A percentile compares a stretch with the other conserved stretches of the same genome.
Conservation (phyloP, 2,797 vertebrate species). For the Garrulus glandarius region DNA sequence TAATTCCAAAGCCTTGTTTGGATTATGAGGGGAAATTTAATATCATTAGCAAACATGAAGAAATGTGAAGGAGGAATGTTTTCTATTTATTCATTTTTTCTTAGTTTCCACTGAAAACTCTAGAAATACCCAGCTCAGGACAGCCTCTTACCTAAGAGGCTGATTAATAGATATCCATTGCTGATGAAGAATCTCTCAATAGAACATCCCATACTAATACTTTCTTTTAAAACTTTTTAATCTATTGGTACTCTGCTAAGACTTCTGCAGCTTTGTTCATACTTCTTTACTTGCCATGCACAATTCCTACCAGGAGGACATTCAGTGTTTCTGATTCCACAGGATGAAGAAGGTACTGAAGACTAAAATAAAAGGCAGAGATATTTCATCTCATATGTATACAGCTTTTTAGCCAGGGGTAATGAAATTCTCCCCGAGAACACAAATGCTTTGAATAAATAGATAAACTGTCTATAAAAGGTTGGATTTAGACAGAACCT, state of each 20-base stretch:
- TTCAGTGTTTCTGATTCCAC: neutral
- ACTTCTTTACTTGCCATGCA: neutral
- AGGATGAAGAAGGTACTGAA: neutral
- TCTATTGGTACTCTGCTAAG: neutral
- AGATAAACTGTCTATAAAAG: neutral
- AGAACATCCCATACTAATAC: neutral
- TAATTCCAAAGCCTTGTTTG: neutral
- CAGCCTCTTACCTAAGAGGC: neutral
- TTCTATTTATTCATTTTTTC: neutral
- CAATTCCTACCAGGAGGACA: neutral
- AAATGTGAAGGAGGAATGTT: neutral
- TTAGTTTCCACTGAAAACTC: neutral
- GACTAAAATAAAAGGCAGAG: neutral
- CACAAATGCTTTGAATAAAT: neutral
- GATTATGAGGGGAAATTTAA: neutral
- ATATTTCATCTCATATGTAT: neutral
- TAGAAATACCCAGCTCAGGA: neutral
- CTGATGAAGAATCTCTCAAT: neutral
- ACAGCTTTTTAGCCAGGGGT: neutral
- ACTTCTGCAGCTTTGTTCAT: neutral
- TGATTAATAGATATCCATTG: neutral
- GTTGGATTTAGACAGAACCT: neutral
- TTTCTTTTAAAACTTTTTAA: neutral
- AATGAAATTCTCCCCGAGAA: neutral
- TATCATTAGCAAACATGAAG: neutral